These are phyloP conservation scores for Elymnias hypermnestra DNA, from an alignment of 1,140 invertebrate genomes.

Conservation along the genomic window DNA sequence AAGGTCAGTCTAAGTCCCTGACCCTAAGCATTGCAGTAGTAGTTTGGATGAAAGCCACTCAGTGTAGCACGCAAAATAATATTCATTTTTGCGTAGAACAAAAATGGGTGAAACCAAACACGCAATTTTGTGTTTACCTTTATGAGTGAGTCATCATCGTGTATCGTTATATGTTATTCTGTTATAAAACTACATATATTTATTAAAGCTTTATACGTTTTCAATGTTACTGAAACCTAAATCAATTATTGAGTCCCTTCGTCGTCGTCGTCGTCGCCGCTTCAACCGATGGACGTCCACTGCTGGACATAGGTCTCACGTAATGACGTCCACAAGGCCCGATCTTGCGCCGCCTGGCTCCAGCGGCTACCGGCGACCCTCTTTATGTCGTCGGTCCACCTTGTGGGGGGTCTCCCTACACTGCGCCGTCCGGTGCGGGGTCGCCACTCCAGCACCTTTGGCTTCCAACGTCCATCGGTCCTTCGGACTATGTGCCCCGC, in stretches of 20 bases:
- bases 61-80: conserved; percentile 14
- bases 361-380: no score
- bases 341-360: no score
- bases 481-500: no score
- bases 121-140: conserved; percentile 20
- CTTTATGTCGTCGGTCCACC: no score
- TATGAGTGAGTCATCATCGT: conserved; percentile 7
- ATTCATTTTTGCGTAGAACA: conserved; percentile 18
- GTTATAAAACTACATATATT: neutral
- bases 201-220: neutral
- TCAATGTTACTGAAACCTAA: neutral
- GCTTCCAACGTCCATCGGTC: no score
- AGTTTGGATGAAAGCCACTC: neutral
- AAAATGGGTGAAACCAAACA: conserved; percentile 12
- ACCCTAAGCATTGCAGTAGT: neutral
- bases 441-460: no score
- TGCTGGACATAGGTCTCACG: no score
- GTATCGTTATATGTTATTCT: conserved; percentile 17
- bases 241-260: neutral
- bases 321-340: no score
- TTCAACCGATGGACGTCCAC: no score
- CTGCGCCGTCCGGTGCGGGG: no score
- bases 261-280: no score
- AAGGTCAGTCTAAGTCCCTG: neutral
- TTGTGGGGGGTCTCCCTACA: no score